A percentile compares a stretch with the other conserved stretches of the same genome.
phyloP scores from a whole-genome alignment of 2,888 invertebrate genomes.

The Ryuthela nishihirai region DNA sequence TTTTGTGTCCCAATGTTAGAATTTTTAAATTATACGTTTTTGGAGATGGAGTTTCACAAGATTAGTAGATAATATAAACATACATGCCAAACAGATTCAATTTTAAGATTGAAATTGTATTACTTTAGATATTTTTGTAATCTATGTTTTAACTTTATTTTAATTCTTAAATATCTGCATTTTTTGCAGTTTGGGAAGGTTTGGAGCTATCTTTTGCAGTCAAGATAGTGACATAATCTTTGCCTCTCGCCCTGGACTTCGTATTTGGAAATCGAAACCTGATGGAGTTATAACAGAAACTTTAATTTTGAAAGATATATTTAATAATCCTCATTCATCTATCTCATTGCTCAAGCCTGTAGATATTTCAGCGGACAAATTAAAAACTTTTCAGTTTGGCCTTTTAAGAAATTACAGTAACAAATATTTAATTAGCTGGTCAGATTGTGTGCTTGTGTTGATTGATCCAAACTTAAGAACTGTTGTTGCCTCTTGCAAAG shows the following conservation, averaged over 20 bases:
- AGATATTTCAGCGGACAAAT: background rate
- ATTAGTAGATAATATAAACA: background rate
- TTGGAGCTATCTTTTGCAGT: conserved; percentile 61
- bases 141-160: background rate
- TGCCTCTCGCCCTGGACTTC: conserved; percentile 74
- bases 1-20: no score
- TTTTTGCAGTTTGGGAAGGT: conserved; percentile 60
- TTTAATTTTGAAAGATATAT: conserved; percentile 67
- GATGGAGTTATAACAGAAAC: conserved; percentile 78
- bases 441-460: conserved; percentile 66
- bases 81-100: background rate
- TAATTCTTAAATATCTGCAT: background rate
- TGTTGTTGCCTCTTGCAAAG: conserved; percentile 62
- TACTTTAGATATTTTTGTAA: background rate
- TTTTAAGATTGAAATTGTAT: background rate
- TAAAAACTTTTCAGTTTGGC: conserved; percentile 62
- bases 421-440: conserved; percentile 69
- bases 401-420: conserved; percentile 64
- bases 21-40: no score
- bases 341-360: background rate
- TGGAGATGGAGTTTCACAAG: background rate
- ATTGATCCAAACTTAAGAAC: conserved; percentile 67
- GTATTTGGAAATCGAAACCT: conserved; percentile 76
- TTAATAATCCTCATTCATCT: conserved; percentile 45
- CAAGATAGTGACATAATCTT: conserved; percentile 59